Conservation (phyloP, 1,140 invertebrate genomes). For the Anastatus disparis region DNA sequence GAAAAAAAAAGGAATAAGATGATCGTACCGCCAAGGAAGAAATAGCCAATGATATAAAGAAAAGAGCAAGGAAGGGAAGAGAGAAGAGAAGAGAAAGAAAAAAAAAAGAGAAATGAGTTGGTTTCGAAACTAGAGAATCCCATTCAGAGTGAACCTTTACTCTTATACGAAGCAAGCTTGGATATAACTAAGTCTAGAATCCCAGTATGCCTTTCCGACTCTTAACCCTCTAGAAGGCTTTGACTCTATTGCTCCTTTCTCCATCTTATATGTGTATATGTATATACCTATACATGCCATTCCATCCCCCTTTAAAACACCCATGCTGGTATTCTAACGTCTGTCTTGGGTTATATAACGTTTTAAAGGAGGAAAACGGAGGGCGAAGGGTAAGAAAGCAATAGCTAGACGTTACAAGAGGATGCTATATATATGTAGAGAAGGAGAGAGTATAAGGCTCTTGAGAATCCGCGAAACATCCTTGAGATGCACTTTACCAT, state of each 20-base stretch:
- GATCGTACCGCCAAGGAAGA: background rate
- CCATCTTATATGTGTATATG: no score
- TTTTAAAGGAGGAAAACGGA: background rate
- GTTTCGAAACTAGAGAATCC: background rate
- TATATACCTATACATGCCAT: no score
- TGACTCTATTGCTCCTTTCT: background rate
- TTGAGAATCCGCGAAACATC: slow-evolving; percentile 32
- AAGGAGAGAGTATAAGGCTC: no score
- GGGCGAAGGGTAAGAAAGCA: background rate
- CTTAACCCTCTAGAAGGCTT: background rate
- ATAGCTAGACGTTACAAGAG: slow-evolving; percentile 4
- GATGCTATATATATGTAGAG: no score
- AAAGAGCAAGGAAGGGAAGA: background rate
- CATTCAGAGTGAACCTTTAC: no score
- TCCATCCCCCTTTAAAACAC: no score
- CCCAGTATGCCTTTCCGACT: slow-evolving; percentile 19
- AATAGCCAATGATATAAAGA: background rate
- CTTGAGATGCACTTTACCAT: slow-evolving; percentile 27
- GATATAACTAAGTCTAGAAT: slow-evolving; percentile 27
- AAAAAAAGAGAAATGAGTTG: background rate
- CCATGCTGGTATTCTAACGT: background rate
- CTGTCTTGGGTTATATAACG: background rate
- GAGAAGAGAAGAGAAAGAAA: background rate
- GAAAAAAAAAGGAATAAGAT: background rate
- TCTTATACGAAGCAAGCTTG: background rate